Evolutionary conservation across 2,797 vertebrate genomes (phyloP), one percentile per base, ranked within the genome.

Genomic region (Pangasius mekongensis): DNA sequence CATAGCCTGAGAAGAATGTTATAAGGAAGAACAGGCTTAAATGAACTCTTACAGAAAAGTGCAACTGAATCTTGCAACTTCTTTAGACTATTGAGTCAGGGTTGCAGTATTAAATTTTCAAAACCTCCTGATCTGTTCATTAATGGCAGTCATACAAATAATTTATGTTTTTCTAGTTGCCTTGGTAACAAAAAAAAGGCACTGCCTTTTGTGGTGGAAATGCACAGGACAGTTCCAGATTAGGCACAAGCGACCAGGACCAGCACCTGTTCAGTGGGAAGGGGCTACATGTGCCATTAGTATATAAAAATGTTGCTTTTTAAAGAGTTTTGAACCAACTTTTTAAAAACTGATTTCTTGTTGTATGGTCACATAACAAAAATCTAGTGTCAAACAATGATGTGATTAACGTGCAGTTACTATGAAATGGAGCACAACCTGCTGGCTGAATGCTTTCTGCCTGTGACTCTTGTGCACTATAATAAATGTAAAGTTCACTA

Each of bases 401-500:
- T 18, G 60, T 27, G 16, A 66, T 20, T 49, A 66, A 66, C 14
- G 33, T 36, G 9, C 16, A 30, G 60, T 49, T 49, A 2, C 16
- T 20, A 22, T 64, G 27, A 43, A 83, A n/a, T 43, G 5, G 33
- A 60, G 5, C 13, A 14, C 27, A 66, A 66, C 39, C 60, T 83
- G n/a, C 43, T 66, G 82, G 16, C 27, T 83, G 62, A 43, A 83
- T 66, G 80, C 39, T 47, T 83, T 82, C 5, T 16, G 16, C 22
- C 33, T 10, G 13, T 64, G 80, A 85, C 47, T 56, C 10, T 54
- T 82, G 81, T 64, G 74, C 54, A 76, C 58, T 89, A 85, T 82
- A 76, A 74, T 39, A 73, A 86, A 82, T 20, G 20, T 85, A 14
- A 71, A 74, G 78, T 39, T 76, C 86, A 86, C 89, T 91, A 90